Conservation (phyloP, 2,797 vertebrate genomes). For the Neopelma chrysocephalum region DNA sequence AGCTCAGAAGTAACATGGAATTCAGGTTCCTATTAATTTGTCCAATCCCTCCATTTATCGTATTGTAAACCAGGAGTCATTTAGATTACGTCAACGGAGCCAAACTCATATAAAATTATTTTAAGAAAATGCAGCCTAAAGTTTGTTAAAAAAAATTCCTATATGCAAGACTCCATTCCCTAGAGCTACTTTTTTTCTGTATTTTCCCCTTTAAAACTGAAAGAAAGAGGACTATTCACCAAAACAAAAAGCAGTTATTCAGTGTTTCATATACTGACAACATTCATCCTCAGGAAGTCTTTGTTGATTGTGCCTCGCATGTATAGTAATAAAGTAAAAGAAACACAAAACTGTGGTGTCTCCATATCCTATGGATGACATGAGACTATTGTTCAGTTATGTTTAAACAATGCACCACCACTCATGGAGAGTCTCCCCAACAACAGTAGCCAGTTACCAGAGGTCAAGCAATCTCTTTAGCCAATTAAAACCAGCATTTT, state of each 20-base stretch:
- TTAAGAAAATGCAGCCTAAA: background rate
- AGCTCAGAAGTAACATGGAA: background rate
- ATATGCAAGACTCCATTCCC: background rate
- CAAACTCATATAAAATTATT: background rate
- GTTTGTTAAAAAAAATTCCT: background rate
- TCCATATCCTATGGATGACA: constrained; percentile 64
- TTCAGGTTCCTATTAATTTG: background rate
- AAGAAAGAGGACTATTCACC: constrained; percentile 72
- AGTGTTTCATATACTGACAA: constrained; percentile 72
- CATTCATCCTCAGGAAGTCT: constrained; percentile 74
- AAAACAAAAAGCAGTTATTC: constrained; percentile 73
- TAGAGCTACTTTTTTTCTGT: background rate
- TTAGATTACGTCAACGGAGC: background rate
- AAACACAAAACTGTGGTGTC: constrained; percentile 58
- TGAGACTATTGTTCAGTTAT: constrained; percentile 58
- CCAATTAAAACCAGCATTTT: constrained; percentile 42
- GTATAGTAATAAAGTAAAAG: constrained; percentile 77
- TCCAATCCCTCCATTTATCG: background rate
- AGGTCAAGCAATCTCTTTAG: constrained; percentile 59
- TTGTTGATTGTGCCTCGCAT: constrained; percentile 75
- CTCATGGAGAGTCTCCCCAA: constrained; percentile 49
- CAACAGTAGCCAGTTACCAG: constrained; percentile 62
- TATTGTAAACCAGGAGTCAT: background rate
- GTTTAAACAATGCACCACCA: constrained; percentile 56
- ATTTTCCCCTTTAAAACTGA: constrained; percentile 19